These are phyloP conservation scores for Isoperla grammatica DNA, from an alignment of 2,888 invertebrate genomes.

Conservation along the genomic window DNA sequence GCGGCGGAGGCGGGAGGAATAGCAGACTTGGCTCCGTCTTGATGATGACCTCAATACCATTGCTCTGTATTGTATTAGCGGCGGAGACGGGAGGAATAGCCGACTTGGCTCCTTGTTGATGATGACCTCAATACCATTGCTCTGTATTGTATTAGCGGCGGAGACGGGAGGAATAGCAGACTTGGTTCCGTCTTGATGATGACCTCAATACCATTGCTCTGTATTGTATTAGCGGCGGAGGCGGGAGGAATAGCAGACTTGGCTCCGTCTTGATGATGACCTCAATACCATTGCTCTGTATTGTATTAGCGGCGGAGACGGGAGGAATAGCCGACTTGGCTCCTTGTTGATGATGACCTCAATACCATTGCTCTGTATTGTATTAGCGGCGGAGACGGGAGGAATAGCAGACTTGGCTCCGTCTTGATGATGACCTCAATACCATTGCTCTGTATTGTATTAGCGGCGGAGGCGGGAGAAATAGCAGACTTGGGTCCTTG, in stretches of 20 bases:
- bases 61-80: conserved; percentile 12
- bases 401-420: not conserved
- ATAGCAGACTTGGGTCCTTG: not conserved
- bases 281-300: conserved; percentile 4
- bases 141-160: conserved; percentile 11
- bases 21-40: not conserved
- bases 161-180: not conserved
- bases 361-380: conserved; percentile 5
- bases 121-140: conserved; percentile 1
- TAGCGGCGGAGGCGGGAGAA: conserved; percentile 1
- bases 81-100: not conserved
- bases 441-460: conserved; percentile 7
- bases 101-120: not conserved
- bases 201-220: conserved; percentile 1
- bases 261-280: conserved; percentile 1
- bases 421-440: conserved; percentile 7
- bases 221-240: conserved; percentile 9
- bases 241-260: not conserved
- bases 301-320: conserved; percentile 10
- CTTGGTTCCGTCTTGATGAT: conserved; percentile 1
- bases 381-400: conserved; percentile 9
- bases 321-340: not conserved
- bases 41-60: conserved; percentile 4
- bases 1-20: not conserved
- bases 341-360: conserved; percentile 5